These are phyloP conservation scores for Lasioglossum malachurum DNA, from an alignment of 2,888 invertebrate species.

Conservation along the genomic window DNA sequence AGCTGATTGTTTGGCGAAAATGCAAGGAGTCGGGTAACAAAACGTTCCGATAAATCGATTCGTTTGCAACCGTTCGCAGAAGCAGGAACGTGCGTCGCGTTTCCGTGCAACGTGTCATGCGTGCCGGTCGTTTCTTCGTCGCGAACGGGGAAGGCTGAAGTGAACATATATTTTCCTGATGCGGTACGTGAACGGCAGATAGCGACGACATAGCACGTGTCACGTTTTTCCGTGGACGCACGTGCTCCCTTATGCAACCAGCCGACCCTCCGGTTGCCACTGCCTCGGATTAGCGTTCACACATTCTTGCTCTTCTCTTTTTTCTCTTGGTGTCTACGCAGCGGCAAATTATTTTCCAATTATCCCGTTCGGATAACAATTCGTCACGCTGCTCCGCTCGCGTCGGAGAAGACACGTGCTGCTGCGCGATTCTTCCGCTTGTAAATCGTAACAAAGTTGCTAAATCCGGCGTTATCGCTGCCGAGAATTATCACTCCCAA, in stretches of 20 bases:
- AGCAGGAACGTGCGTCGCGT: background rate
- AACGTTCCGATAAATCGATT: background rate
- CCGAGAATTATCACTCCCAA: conserved; percentile 20
- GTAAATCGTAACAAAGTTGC: conserved; percentile 25
- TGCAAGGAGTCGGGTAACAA: background rate
- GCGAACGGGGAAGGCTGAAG: conserved; percentile 36
- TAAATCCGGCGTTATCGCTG: conserved; percentile 27
- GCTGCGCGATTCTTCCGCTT: background rate
- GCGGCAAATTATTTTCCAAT: conserved; percentile 6
- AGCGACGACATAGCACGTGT: conserved; percentile 67
- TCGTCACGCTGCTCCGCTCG: conserved; percentile 15
- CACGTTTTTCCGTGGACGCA: conserved; percentile 59
- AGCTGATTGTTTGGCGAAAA: background rate
- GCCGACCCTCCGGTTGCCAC: too few species aligned
- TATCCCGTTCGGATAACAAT: background rate
- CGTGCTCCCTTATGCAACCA: conserved; percentile 71
- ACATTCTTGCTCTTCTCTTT: background rate
- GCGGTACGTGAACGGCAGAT: conserved; percentile 22
- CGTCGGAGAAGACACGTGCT: background rate
- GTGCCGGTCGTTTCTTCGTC: conserved; percentile 15
- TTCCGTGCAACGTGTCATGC: conserved; percentile 6
- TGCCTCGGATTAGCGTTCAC: conserved; percentile 43
- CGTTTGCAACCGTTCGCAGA: background rate
- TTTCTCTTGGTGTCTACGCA: background rate
- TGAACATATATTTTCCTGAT: conserved; percentile 34